phyloP scores from a whole-genome alignment of 2,888 invertebrate species.

The Zele albiditarsus region DNA sequence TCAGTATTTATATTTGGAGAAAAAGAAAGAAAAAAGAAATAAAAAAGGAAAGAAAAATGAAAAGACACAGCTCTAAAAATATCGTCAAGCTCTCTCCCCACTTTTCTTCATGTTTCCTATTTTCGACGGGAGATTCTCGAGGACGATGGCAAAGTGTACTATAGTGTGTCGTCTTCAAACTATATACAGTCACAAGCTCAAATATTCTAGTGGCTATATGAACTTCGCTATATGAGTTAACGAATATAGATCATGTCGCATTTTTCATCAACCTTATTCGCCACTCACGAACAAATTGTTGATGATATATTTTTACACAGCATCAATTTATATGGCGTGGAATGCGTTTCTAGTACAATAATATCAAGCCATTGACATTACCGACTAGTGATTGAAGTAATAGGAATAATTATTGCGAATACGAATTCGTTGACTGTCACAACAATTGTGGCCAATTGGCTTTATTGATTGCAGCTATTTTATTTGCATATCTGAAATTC shows the following conservation, averaged over 20 bases:
- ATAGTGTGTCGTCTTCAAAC: slow-evolving; percentile 11
- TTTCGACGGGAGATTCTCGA: slow-evolving; percentile 46
- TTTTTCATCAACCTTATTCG: neutral
- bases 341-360: neutral
- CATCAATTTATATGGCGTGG: too few relatives aligned
- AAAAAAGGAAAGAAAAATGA: slow-evolving; percentile 14
- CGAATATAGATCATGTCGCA: neutral
- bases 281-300: neutral
- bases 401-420: neutral
- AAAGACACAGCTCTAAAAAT: slow-evolving; percentile 15
- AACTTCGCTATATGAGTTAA: neutral
- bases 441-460: neutral
- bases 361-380: neutral
- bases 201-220: neutral
- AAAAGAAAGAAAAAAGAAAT: neutral
- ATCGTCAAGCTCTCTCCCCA: slow-evolving; percentile 28
- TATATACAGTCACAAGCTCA: slow-evolving; percentile 7
- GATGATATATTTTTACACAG: neutral
- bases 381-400: neutral
- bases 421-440: neutral
- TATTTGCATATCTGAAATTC: neutral
- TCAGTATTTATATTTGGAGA: neutral
- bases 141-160: neutral
- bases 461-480: neutral
- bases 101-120: slow-evolving; percentile 48